Evolutionary conservation across 2,797 vertebrate genomes (phyloP).

Genomic region (Pseudochromis fuscus): DNA sequence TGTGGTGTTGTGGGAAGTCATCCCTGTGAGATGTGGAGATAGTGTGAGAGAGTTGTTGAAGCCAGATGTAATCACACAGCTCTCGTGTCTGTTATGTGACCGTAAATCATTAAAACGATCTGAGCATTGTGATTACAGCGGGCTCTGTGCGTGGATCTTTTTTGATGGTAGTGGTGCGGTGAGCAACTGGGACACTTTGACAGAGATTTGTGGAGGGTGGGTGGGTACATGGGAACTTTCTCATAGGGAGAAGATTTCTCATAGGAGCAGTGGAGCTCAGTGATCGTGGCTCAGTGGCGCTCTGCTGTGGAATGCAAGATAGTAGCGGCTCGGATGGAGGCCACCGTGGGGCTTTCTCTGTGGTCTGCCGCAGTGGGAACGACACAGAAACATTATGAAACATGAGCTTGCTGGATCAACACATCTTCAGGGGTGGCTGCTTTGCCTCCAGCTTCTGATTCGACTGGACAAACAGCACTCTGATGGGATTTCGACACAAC

Average conservation of each 20-base stretch:
- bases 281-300: conserved; percentile 20
- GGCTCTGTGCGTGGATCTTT: conserved; percentile 37
- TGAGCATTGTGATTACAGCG: conserved; percentile 36
- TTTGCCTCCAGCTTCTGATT: conserved; percentile 41
- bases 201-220: neutral
- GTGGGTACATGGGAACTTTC: conserved; percentile 26
- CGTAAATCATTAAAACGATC: conserved; percentile 58
- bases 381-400: conserved; percentile 63
- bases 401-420: conserved; percentile 57
- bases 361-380: conserved; percentile 65
- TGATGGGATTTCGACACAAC: conserved; percentile 43
- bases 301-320: conserved; percentile 63
- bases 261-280: conserved; percentile 4
- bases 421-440: conserved; percentile 43
- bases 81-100: conserved; percentile 41
- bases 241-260: conserved; percentile 17
- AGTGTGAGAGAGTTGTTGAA: conserved; percentile 26
- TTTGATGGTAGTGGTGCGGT: conserved; percentile 13
- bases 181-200: neutral
- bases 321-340: conserved; percentile 45
- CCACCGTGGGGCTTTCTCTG: conserved; percentile 68
- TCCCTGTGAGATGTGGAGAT: conserved; percentile 38
- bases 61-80: conserved; percentile 63
- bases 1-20: conserved; percentile 38
- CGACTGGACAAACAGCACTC: conserved; percentile 24